Percentiles rank a stretch among this genome's conserved stretches.
Evolutionary conservation across 2,888 invertebrate genomes (phyloP).

Genomic region (Phyto melanocephala): DNA sequence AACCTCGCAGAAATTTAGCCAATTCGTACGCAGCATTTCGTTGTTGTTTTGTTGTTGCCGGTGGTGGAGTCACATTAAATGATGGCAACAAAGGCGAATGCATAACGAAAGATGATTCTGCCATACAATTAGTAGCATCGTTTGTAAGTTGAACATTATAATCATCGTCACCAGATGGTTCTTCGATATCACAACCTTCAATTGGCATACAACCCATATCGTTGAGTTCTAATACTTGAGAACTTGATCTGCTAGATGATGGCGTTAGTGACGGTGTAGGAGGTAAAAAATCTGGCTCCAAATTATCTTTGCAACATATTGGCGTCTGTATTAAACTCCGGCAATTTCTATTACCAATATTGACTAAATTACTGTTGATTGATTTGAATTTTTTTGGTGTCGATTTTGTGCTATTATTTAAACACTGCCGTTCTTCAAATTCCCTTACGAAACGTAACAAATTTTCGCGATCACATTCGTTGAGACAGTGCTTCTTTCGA

Average conservation of each 20-base stretch:
- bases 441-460: slow-evolving; percentile 74
- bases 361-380: slow-evolving; percentile 4
- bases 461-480: slow-evolving; percentile 76
- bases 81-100: slow-evolving; percentile 76
- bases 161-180: slow-evolving; percentile 72
- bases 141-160: slow-evolving; percentile 33
- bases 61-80: slow-evolving; percentile 76
- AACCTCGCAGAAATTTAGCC: slow-evolving; percentile 75
- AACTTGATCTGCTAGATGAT: slow-evolving; percentile 62
- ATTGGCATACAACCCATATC: slow-evolving; percentile 63
- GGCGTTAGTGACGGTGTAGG: slow-evolving; percentile 52
- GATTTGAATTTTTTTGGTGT: slow-evolving; percentile 71
- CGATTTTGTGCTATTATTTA: slow-evolving; percentile 61
- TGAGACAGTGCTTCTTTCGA: slow-evolving; percentile 70
- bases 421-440: slow-evolving; percentile 72
- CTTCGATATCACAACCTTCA: slow-evolving; percentile 64
- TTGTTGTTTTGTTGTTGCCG: slow-evolving; percentile 67
- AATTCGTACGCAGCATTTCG: slow-evolving; percentile 74
- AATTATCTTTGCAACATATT: slow-evolving; percentile 15
- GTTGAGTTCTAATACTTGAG: neutral
- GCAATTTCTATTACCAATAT: slow-evolving; percentile 40
- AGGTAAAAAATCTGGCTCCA: neutral
- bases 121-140: slow-evolving; percentile 71
- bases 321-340: slow-evolving; percentile 18
- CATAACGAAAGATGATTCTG: slow-evolving; percentile 76